A percentile compares a stretch with the other conserved stretches of the same genome.
These are phyloP conservation scores for Erebia palarica DNA, from an alignment of 2,888 invertebrate species.

Conservation along the genomic window DNA sequence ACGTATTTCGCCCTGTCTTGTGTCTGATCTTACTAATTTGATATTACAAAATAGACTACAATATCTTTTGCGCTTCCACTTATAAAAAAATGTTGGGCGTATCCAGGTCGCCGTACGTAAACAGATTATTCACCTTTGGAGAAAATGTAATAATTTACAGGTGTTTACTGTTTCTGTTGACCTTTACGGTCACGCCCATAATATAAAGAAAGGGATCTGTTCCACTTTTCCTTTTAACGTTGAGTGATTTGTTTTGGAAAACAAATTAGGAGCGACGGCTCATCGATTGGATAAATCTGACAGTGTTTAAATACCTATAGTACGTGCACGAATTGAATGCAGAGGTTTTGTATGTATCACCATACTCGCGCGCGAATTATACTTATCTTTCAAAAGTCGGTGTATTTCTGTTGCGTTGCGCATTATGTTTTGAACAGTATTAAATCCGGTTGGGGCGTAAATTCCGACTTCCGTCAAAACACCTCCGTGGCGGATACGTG, in stretches of 20 bases:
- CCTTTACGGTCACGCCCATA: not conserved
- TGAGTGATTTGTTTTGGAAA: not conserved
- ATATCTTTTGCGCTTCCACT: too few relatives aligned
- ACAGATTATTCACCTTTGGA: slow-evolving; percentile 2
- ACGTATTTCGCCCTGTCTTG: too few relatives aligned
- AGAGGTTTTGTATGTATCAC: too few relatives aligned
- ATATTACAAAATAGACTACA: too few relatives aligned
- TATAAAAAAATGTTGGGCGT: not conserved
- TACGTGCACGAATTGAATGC: too few relatives aligned
- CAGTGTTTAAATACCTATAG: not conserved
- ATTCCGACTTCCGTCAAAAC: slow-evolving; percentile 47
- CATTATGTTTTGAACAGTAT: slow-evolving; percentile 38
- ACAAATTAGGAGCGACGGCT: not conserved
- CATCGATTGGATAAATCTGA: not conserved
- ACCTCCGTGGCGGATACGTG: slow-evolving; percentile 45
- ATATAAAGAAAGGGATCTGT: not conserved
- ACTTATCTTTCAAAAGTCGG: not conserved
- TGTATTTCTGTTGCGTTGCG: not conserved
- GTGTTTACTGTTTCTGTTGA: not conserved
- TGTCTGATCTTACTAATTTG: too few relatives aligned
- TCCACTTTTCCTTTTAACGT: not conserved
- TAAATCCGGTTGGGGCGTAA: slow-evolving; percentile 46
- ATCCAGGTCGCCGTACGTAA: not conserved
- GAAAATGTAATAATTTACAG: not conserved
- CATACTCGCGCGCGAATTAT: too few relatives aligned